A percentile compares a stretch with the other conserved stretches of the same genome.
Conservation (phyloP, 2,888 invertebrate genomes). For the Mesoligia furuncula region DNA sequence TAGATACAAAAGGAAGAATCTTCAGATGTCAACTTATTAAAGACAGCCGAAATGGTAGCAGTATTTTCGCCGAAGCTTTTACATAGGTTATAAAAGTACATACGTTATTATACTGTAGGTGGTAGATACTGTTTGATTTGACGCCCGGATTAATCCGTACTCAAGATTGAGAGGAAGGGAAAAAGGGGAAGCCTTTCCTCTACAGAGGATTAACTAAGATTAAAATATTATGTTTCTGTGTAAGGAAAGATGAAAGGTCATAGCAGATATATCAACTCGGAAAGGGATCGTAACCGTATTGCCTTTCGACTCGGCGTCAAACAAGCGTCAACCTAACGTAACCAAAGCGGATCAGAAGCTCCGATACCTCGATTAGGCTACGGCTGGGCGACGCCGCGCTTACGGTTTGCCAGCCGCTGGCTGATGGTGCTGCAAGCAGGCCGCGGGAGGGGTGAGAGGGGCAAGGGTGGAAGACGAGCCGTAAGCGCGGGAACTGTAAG, state of each 20-base stretch:
- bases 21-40: not conserved
- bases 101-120: slow-evolving; percentile 15
- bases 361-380: no score
- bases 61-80: not conserved
- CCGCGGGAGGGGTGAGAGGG: no score
- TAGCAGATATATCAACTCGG: no score
- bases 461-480: no score
- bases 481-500: no score
- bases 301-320: no score
- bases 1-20: not conserved
- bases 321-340: no score
- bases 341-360: no score
- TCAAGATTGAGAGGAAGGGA: not conserved
- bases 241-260: not conserved
- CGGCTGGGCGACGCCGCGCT: no score
- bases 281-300: no score
- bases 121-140: slow-evolving; percentile 19
- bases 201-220: slow-evolving; percentile 9
- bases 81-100: not conserved
- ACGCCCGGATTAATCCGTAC: slow-evolving; percentile 12
- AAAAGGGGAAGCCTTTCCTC: not conserved
- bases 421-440: no score
- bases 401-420: no score
- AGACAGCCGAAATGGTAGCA: not conserved
- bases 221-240: not conserved